Conservation (phyloP, 2,888 invertebrate genomes). For the Acholoe squamosa region DNA sequence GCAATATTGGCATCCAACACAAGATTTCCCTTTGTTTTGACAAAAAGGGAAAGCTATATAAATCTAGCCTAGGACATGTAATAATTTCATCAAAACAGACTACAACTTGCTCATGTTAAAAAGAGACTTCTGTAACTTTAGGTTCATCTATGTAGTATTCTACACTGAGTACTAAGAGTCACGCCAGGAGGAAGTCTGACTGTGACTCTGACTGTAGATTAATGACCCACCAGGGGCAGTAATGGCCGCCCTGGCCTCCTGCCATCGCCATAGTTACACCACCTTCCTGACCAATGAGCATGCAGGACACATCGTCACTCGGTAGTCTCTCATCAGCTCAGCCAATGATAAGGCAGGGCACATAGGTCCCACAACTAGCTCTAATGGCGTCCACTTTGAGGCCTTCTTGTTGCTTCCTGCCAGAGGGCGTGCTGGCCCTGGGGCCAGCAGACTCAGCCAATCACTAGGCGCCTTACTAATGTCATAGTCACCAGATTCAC, state of each 20-base stretch:
- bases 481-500: background rate
- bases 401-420: constrained; percentile 46
- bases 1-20: too few relatives aligned
- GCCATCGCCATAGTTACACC: background rate
- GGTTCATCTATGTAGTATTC: too few relatives aligned
- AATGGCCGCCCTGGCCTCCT: background rate
- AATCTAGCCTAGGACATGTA: too few relatives aligned
- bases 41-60: too few relatives aligned
- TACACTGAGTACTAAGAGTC: too few relatives aligned
- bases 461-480: background rate
- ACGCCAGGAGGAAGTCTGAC: background rate
- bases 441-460: constrained; percentile 15
- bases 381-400: constrained; percentile 51
- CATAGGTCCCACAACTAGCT: constrained; percentile 24
- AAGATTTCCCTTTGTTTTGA: too few relatives aligned
- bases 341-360: constrained; percentile 37
- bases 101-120: too few relatives aligned
- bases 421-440: background rate
- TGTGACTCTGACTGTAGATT: background rate
- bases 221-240: background rate
- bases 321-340: constrained; percentile 26
- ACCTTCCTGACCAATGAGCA: constrained; percentile 19
- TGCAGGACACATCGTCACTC: constrained; percentile 32
- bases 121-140: too few relatives aligned
- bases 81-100: too few relatives aligned